Evolutionary conservation across 2,888 invertebrate species (phyloP).

Genomic region (Tanypteryx hageni): DNA sequence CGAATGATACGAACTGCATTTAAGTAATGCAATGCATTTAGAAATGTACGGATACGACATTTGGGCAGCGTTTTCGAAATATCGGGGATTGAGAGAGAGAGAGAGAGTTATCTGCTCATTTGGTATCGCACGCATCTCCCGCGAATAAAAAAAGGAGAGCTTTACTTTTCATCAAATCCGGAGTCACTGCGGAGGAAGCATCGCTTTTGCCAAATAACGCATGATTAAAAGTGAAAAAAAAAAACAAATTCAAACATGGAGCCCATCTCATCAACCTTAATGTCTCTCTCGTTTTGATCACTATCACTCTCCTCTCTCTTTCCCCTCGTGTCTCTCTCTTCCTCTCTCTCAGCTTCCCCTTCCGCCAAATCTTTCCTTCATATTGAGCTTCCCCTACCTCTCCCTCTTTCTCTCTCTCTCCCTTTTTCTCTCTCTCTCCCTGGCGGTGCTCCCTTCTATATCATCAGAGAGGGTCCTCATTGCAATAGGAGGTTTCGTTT

Average conservation of each 20-base stretch:
- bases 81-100: background rate
- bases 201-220: slow-evolving; percentile 54
- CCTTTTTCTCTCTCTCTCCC: background rate
- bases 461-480: slow-evolving; percentile 38
- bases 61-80: slow-evolving; percentile 27
- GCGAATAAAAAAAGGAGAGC: slow-evolving; percentile 13
- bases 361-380: background rate
- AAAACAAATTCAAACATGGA: slow-evolving; percentile 38
- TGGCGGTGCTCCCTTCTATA: background rate
- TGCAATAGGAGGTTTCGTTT: slow-evolving; percentile 54
- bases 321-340: background rate
- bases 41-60: background rate
- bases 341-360: background rate
- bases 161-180: slow-evolving; percentile 61
- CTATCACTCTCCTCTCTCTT: slow-evolving; percentile 22
- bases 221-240: slow-evolving; percentile 60
- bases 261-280: slow-evolving; percentile 63
- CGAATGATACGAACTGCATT: background rate
- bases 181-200: slow-evolving; percentile 30
- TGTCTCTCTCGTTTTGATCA: slow-evolving; percentile 50
- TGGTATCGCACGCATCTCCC: slow-evolving; percentile 45
- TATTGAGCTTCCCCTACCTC: background rate
- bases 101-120: slow-evolving; percentile 48
- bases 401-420: background rate
- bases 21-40: slow-evolving; percentile 46